phyloP scores from a whole-genome alignment of 1,140 invertebrate genomes.

The Trichonephila clavipes region DNA sequence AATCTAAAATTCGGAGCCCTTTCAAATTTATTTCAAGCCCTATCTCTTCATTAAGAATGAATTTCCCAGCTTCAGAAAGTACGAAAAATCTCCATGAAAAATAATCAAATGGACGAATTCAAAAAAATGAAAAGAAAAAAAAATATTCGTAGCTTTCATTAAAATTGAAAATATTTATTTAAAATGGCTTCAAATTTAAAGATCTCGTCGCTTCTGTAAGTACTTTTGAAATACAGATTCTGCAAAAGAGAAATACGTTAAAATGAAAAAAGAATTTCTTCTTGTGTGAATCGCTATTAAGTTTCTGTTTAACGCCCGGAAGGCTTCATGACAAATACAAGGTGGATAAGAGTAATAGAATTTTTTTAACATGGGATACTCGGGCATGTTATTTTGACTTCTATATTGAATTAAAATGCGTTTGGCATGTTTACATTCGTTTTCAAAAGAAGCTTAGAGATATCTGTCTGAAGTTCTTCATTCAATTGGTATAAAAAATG shows the following conservation, averaged over 20 bases:
- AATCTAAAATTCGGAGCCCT: constrained; percentile 35
- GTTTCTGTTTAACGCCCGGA: background rate
- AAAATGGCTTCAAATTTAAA: constrained; percentile 52
- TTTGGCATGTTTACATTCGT: no score
- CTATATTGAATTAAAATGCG: background rate
- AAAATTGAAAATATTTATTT: constrained; percentile 57
- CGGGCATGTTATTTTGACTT: background rate
- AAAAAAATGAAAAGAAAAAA: background rate
- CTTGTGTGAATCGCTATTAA: background rate
- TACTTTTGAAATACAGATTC: constrained; percentile 26
- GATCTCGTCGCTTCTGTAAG: background rate
- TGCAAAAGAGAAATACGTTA: constrained; percentile 18
- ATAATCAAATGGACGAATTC: constrained; percentile 38
- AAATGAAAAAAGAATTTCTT: background rate
- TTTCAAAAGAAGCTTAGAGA: no score
- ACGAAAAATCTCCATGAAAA: constrained; percentile 10
- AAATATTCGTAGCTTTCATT: constrained; percentile 33
- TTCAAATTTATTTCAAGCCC: background rate
- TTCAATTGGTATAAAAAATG: no score
- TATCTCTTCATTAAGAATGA: constrained; percentile 49
- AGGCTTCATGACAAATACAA: background rate
- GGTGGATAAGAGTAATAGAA: background rate
- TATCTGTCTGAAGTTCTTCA: no score
- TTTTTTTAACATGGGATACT: background rate
- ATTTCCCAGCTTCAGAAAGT: background rate